Conservation (phyloP, 30 jellyfish, hydroid and myxozoan species). For the Turritopsis rubra region DNA sequence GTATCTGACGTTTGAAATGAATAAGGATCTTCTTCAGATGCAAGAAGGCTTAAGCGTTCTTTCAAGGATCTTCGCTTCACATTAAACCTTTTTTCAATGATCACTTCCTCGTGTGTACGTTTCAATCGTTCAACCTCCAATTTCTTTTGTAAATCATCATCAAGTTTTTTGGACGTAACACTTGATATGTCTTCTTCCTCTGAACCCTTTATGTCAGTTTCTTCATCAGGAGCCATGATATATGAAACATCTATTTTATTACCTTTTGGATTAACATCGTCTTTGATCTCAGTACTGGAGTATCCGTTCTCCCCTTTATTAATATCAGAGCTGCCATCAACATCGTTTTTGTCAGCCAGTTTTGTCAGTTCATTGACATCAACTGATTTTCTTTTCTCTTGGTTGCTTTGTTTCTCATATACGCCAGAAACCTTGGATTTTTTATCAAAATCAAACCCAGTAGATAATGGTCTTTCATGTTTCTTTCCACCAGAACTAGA, state of each 20-base stretch:
- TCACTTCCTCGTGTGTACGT: conserved; percentile 16
- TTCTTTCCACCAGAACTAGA: background rate
- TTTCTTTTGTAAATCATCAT: background rate
- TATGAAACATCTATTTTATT: conserved; percentile 28
- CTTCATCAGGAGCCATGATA: conserved; percentile 21
- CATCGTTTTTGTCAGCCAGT: conserved; percentile 40
- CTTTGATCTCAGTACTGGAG: background rate
- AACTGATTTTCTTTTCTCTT: conserved; percentile 25
- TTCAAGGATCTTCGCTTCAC: conserved; percentile 25
- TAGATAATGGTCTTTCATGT: conserved; percentile 3
- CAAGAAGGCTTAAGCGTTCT: conserved; percentile 21
- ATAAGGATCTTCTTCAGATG: conserved; percentile 4
- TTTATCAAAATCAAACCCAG: conserved; percentile 11
- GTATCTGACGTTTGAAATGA: background rate
- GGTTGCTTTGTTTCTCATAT: background rate
- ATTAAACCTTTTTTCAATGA: conserved; percentile 1
- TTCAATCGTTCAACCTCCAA: conserved; percentile 27
- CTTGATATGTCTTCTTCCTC: conserved; percentile 8
- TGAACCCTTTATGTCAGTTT: background rate
- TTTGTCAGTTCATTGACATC: conserved; percentile 52
- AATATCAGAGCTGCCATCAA: background rate
- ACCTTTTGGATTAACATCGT: conserved; percentile 18
- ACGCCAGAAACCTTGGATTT: conserved; percentile 25
- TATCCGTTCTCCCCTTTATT: conserved; percentile 7
- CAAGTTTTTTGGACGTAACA: background rate